These are phyloP conservation scores for Mastacembelus armatus DNA, from an alignment of 2,797 vertebrate genomes.

Conservation along the genomic window DNA sequence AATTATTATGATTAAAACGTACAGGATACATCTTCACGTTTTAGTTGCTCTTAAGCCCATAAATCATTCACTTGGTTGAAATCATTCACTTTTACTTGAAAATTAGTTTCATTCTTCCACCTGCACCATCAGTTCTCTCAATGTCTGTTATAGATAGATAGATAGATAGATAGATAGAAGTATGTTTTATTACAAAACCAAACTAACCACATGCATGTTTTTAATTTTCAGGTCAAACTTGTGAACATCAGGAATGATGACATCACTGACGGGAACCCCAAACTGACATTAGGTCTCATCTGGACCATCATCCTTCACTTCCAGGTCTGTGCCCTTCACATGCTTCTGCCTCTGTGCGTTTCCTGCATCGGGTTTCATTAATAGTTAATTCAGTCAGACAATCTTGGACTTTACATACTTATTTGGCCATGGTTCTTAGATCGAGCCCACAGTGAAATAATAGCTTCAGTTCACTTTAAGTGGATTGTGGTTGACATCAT, in stretches of 20 bases:
- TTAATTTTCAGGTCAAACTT: slow-evolving; percentile 90
- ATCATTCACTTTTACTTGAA: too few species aligned
- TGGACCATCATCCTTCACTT: slow-evolving; percentile 99
- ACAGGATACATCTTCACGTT: too few species aligned
- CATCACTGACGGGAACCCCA: slow-evolving; percentile 98
- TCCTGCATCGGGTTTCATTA: not conserved
- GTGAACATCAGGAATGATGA: slow-evolving; percentile 99
- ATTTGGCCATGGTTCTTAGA: not conserved
- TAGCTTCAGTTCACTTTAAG: slow-evolving; percentile 22
- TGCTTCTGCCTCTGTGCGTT: not conserved
- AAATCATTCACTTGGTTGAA: too few species aligned
- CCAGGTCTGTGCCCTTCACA: slow-evolving; percentile 85
- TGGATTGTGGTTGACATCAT: not conserved
- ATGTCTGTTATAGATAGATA: too few species aligned
- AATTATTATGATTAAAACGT: not conserved
- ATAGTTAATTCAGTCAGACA: not conserved
- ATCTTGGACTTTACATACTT: not conserved
- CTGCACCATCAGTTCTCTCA: too few species aligned
- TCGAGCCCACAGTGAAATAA: slow-evolving; percentile 5
- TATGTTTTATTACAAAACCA: not conserved
- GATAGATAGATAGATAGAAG: too few species aligned
- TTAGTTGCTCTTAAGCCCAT: too few species aligned
- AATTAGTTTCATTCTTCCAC: too few species aligned
- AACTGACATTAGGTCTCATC: slow-evolving; percentile 96
- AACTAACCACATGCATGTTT: not conserved